Percentiles rank a stretch among this genome's conserved stretches.
phyloP scores from a whole-genome alignment of 92 coral and sea anemone genomes.

The Palythoa grandis region DNA sequence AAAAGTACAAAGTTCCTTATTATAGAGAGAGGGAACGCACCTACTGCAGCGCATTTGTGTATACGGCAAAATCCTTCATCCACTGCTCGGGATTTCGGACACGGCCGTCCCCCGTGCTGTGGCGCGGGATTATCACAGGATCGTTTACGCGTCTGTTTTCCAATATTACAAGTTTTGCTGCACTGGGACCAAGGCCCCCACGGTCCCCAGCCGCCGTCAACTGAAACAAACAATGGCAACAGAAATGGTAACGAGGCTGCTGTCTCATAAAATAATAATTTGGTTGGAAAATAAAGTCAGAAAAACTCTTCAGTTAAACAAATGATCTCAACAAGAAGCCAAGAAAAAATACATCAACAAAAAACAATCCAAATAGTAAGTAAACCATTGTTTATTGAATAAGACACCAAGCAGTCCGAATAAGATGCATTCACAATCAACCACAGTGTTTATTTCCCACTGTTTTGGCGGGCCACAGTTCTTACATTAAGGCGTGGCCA shows the following conservation, averaged over 20 bases:
- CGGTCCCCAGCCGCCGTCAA: slow-evolving; percentile 45
- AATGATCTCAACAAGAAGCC: too few relatives aligned
- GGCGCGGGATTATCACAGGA: slow-evolving; percentile 19
- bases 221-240: slow-evolving; percentile 12
- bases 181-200: slow-evolving; percentile 37
- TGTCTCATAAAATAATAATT: not conserved
- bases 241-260: not conserved
- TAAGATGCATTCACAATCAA: too few relatives aligned
- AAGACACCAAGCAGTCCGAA: too few relatives aligned
- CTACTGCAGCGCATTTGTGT: not conserved
- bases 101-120: slow-evolving; percentile 4
- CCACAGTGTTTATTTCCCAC: too few relatives aligned
- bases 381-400: too few relatives aligned
- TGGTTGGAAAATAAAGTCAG: too few relatives aligned
- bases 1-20: not conserved
- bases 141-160: slow-evolving; percentile 26
- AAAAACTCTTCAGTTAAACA: too few relatives aligned
- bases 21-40: not conserved
- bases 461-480: too few relatives aligned
- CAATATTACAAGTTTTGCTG: slow-evolving; percentile 15
- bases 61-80: slow-evolving; percentile 15
- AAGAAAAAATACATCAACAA: too few relatives aligned
- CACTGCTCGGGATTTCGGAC: slow-evolving; percentile 19
- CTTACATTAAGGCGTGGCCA: too few relatives aligned
- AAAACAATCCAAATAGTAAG: too few relatives aligned